These are phyloP conservation scores for Misgurnus anguillicaudatus DNA, from an alignment of 2,113 vertebrate genomes.

Conservation along the genomic window DNA sequence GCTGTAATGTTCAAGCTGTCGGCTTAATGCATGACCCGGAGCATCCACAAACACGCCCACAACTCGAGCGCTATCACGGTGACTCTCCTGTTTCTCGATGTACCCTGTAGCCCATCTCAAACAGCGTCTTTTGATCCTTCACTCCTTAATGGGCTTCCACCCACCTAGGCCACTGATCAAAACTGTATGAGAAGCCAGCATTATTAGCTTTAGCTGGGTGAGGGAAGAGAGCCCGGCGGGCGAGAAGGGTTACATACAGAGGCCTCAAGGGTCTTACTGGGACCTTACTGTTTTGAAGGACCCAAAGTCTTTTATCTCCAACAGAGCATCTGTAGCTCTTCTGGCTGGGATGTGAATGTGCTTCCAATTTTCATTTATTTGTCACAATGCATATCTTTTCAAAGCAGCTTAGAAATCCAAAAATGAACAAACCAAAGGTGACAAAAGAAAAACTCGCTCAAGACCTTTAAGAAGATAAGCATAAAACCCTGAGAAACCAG, in stretches of 20 bases:
- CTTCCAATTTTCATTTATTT: too few species aligned
- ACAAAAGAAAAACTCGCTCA: too few species aligned
- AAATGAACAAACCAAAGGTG: too few species aligned
- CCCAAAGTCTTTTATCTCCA: conserved; percentile 10
- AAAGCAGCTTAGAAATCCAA: too few species aligned
- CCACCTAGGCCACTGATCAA: conserved; percentile 30
- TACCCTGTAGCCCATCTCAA: conserved; percentile 22
- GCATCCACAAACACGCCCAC: not conserved
- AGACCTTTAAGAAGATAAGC: too few species aligned
- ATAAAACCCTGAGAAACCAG: too few species aligned
- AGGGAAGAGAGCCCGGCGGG: not conserved
- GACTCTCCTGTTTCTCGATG: not conserved
- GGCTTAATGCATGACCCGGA: conserved; percentile 1
- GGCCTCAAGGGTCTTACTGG: not conserved
- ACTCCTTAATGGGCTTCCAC: not conserved
- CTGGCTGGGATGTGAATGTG: conserved; percentile 12
- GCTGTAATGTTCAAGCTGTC: conserved; percentile 16
- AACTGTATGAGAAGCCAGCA: conserved; percentile 21
- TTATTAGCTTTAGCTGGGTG: not conserved
- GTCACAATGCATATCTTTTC: too few species aligned
- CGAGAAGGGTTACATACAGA: not conserved
- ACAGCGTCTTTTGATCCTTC: conserved; percentile 19
- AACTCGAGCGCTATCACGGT: not conserved
- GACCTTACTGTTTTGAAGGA: not conserved
- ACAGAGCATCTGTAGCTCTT: conserved; percentile 26